These are phyloP conservation scores for Sula dactylatra DNA, from an alignment of 2,113 vertebrate species.

Conservation along the genomic window DNA sequence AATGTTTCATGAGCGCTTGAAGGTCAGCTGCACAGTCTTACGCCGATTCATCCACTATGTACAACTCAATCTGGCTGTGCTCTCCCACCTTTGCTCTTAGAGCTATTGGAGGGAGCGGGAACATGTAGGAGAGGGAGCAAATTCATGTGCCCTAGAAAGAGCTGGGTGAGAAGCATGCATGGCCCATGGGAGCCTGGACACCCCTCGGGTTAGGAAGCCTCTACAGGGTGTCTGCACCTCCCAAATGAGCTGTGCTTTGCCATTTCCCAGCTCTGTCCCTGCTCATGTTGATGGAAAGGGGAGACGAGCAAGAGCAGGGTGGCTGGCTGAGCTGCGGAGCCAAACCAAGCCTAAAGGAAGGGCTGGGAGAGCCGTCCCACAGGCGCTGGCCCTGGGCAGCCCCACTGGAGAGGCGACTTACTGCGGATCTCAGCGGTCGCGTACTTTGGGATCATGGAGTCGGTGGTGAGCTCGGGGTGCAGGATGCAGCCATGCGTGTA, in stretches of 20 bases:
- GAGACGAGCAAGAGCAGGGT: not conserved
- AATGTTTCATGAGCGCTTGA: constrained; percentile 69
- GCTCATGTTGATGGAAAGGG: not conserved
- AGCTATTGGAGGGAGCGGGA: not conserved
- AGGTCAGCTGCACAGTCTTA: constrained; percentile 48
- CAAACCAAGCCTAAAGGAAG: not conserved
- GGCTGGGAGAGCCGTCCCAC: not conserved
- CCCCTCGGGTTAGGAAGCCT: not conserved
- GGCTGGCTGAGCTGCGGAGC: accelerated
- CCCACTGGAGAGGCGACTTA: constrained; percentile 79
- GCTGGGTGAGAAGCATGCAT: accelerated
- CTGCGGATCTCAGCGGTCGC: constrained; percentile 99
- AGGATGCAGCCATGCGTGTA: constrained; percentile 99
- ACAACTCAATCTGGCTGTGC: not conserved
- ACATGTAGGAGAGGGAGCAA: not conserved
- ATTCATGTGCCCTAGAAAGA: not conserved
- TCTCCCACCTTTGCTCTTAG: not conserved
- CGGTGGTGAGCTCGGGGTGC: constrained; percentile 96
- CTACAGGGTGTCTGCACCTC: not conserved
- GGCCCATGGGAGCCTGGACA: not conserved
- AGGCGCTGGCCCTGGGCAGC: not conserved
- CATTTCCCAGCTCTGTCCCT: not conserved
- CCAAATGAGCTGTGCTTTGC: not conserved
- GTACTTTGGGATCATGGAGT: constrained; percentile 99
- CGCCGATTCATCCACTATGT: constrained; percentile 12